phyloP scores from a whole-genome alignment of 2,888 invertebrate species.

The Mythimna loreyi region DNA sequence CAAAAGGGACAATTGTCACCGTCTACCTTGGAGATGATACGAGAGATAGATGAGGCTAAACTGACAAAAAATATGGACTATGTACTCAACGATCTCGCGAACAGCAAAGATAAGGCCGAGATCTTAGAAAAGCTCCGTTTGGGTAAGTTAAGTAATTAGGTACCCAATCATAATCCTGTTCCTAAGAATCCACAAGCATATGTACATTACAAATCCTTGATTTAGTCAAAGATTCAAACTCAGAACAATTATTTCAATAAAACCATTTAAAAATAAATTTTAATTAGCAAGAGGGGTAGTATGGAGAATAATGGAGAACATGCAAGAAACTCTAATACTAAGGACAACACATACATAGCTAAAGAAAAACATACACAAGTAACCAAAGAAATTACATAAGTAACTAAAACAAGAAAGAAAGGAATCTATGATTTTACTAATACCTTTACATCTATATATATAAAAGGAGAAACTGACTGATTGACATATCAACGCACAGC shows the following conservation, averaged over 20 bases:
- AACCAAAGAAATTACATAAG: too few species aligned
- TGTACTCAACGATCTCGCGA: conserved; percentile 13
- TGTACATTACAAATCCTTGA: background rate
- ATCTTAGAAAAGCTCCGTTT: conserved; percentile 28
- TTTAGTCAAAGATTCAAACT: background rate
- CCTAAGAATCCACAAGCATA: background rate
- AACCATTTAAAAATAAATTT: too few species aligned
- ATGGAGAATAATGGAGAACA: too few species aligned
- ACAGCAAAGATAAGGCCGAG: conserved; percentile 16
- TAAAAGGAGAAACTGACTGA: too few species aligned
- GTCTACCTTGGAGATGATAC: conserved; percentile 41
- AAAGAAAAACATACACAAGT: too few species aligned
- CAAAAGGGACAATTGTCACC: conserved; percentile 28
- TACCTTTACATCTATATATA: too few species aligned
- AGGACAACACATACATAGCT: too few species aligned
- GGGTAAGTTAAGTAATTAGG: conserved; percentile 24
- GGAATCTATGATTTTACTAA: background rate
- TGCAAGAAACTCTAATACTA: too few species aligned
- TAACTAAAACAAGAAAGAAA: too few species aligned
- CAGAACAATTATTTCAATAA: too few species aligned
- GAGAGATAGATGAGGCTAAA: conserved; percentile 48
- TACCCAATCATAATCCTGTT: background rate
- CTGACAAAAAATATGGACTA: conserved; percentile 47
- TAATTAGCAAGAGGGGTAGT: too few species aligned
- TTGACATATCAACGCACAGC: too few species aligned